A percentile compares a stretch with the other conserved stretches of the same genome.
phyloP scores from a whole-genome alignment of 2,113 vertebrate genomes.

The Alexandromys fortis region DNA sequence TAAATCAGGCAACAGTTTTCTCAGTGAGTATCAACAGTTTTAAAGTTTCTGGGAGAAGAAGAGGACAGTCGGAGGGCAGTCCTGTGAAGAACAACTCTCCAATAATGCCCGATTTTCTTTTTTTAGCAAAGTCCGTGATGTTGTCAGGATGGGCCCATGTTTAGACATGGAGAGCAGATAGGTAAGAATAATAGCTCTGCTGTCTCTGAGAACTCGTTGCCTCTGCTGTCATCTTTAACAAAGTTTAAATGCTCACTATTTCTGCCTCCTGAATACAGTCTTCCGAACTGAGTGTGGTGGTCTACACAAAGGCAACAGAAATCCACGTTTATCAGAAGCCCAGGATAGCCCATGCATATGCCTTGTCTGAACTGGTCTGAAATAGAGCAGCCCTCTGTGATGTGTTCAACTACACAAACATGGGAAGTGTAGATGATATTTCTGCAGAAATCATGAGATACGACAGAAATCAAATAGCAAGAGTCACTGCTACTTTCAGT shows the following conservation, averaged over 20 bases:
- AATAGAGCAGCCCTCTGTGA: background rate
- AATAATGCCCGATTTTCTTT: background rate
- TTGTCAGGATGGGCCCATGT: background rate
- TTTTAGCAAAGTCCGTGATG: background rate
- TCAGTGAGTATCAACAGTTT: background rate
- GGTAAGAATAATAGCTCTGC: background rate
- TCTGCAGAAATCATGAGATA: background rate
- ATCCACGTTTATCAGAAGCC: background rate
- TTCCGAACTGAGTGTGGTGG: background rate
- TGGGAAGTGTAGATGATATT: background rate
- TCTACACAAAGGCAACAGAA: background rate
- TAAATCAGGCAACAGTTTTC: background rate
- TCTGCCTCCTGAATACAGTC: background rate
- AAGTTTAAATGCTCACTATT: background rate
- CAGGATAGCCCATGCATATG: background rate
- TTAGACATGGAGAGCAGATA: background rate
- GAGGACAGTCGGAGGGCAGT: background rate
- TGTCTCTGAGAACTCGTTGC: background rate
- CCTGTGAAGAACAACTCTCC: background rate
- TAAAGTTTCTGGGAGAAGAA: background rate
- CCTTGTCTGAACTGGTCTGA: background rate
- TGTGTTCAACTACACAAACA: background rate
- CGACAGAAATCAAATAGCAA: background rate
- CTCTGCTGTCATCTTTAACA: background rate
- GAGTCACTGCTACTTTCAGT: background rate